Evolutionary conservation across 1,140 invertebrate species (phyloP).

Genomic region (Thaumatotibia leucotreta): DNA sequence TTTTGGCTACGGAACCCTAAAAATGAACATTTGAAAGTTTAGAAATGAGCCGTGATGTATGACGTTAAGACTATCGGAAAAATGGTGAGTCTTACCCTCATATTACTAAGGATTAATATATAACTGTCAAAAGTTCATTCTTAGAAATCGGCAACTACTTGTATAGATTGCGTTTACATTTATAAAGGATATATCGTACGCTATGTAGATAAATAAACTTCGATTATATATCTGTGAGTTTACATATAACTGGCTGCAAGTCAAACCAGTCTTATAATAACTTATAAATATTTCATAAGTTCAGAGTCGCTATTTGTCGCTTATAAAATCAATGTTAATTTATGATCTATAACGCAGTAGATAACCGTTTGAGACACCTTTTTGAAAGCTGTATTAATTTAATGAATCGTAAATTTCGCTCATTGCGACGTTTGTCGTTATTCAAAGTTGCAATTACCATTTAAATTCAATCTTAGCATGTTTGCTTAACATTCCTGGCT

Average conservation of each 20-base stretch:
- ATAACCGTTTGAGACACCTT: constrained; percentile 6
- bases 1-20: too few species aligned
- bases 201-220: not conserved
- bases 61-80: too few species aligned
- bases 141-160: too few species aligned
- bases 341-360: constrained; percentile 10
- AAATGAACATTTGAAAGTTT: too few species aligned
- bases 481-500: not conserved
- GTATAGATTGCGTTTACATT: too few species aligned
- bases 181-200: too few species aligned
- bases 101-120: too few species aligned
- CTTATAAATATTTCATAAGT: constrained; percentile 10
- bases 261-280: not conserved
- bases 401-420: not conserved
- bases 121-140: too few species aligned
- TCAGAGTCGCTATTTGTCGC: constrained; percentile 6
- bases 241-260: not conserved
- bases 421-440: not conserved
- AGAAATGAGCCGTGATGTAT: too few species aligned
- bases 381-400: constrained; percentile 12
- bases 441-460: constrained; percentile 1
- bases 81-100: too few species aligned
- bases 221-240: not conserved
- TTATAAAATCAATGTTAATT: constrained; percentile 10
- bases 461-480: constrained; percentile 1